Base-by-base conservation (phyloP, 2,888 invertebrate genomes). In the Apamea crenata region DNA sequence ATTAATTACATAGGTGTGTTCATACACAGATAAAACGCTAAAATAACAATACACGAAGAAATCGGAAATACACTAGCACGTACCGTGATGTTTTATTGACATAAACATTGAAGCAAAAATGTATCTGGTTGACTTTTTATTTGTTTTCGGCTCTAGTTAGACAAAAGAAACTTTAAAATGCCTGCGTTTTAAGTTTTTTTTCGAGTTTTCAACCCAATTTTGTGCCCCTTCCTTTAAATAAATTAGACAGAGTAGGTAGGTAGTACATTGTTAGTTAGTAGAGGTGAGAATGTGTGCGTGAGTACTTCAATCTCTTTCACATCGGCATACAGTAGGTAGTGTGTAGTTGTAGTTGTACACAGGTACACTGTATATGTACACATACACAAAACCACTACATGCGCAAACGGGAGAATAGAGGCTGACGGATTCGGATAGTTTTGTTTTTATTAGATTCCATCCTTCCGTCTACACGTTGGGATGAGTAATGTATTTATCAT, bases 401-500 rank as follows among this genome's bases (percentile, higher is more conserved):
- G 91, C 88, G 86, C 87, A 92, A 80, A 87, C 53, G 76, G 87
- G 86, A 90, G 91, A 90, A 88, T 88, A 90, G 91, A 90, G 87
- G 87, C 89, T 90, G 91, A 88, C 88, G 87, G 90, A 90, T 90
- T 88, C 88, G 88, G 89, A 92, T 92, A 91, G 91, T 90, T 91
- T 91, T 94, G 93, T 94, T 95, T 94, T 94, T 94, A 93, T 94
- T 93, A 93, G 92, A 95, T 95, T 94, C 94, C 95, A 93, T 94
- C 92, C 90, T 92, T 91, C 92, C 90, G 90, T 92, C 89, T 91
- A 89, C 91, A 88, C 87, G 83, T 89, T 86, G 88, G 88, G 90
- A 91, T 93, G 92, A 87, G 82, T 84, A 84, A 85, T 89, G 82
- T 77, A 80, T 77, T 81, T 78, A 75, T 77, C 65, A 80, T 82